Conservation (phyloP, 2,888 invertebrate species). For the Agrochola circellaris region DNA sequence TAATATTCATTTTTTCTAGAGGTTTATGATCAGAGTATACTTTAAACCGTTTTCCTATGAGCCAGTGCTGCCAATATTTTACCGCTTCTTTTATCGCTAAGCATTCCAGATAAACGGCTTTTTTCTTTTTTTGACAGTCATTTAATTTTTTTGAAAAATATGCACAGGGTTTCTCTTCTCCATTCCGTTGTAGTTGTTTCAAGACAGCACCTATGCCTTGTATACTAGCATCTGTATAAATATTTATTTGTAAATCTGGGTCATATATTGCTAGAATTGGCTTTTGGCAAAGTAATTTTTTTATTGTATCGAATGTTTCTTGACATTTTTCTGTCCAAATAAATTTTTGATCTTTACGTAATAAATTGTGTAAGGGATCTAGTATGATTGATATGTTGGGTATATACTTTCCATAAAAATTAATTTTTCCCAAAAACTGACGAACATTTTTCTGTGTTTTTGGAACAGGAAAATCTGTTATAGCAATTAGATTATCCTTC, state of each 20-base stretch:
- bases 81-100: conserved; percentile 5
- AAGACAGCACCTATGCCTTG: not conserved
- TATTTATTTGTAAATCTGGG: not conserved
- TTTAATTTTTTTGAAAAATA: not conserved
- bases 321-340: not conserved
- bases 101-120: conserved; percentile 1
- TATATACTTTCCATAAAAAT: conserved; percentile 9
- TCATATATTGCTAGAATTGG: conserved; percentile 3
- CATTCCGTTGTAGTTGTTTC: not conserved
- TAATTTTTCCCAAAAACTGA: conserved; percentile 3
- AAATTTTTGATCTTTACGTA: not conserved
- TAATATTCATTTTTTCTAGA: conserved; percentile 7
- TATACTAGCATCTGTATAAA: conserved; percentile 7
- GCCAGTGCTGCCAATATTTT: conserved; percentile 18
- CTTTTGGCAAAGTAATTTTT: not conserved
- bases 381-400: conserved; percentile 15
- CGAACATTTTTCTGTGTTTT: conserved; percentile 7
- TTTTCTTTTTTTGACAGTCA: not conserved
- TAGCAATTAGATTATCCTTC: conserved; percentile 12
- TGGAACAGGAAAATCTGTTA: conserved; percentile 1
- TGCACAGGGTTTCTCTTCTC: conserved; percentile 1
- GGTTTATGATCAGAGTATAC: not conserved
- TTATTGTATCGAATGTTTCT: conserved; percentile 11
- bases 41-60: not conserved
- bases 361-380: conserved; percentile 6